Evolutionary conservation across 2,113 vertebrate genomes (phyloP).

Genomic region (Nothocercus julius): DNA sequence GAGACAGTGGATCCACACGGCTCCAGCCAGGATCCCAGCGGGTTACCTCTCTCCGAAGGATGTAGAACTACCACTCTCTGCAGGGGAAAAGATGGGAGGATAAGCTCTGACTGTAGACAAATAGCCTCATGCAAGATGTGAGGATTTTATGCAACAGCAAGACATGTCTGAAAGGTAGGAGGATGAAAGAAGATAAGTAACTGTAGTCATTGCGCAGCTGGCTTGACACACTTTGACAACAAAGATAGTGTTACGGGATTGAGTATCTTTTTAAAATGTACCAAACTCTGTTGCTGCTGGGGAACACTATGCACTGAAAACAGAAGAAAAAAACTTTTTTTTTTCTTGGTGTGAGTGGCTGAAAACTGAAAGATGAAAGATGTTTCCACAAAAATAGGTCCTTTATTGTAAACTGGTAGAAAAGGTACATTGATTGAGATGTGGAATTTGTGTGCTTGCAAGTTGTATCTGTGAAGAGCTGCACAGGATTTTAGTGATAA

Average conservation of each 20-base stretch:
- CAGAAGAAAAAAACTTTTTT: neutral
- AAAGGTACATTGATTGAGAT: neutral
- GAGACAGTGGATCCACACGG: slow-evolving; percentile 53
- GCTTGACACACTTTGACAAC: slow-evolving; percentile 63
- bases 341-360: neutral
- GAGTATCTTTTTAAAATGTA: slow-evolving; percentile 55
- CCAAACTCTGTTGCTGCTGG: neutral
- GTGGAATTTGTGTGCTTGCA: neutral
- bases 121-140: slow-evolving; percentile 46
- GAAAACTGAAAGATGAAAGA: neutral
- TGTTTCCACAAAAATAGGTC: neutral
- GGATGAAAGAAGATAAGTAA: slow-evolving; percentile 46
- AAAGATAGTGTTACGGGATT: slow-evolving; percentile 70
- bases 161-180: slow-evolving; percentile 94
- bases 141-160: slow-evolving; percentile 57
- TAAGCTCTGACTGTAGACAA: slow-evolving; percentile 52
- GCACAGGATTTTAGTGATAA: neutral
- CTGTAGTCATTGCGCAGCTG: slow-evolving; percentile 36
- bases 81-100: slow-evolving; percentile 53
- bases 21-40: slow-evolving; percentile 38
- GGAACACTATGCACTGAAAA: neutral
- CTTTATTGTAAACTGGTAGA: neutral
- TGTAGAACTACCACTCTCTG: neutral
- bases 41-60: slow-evolving; percentile 9
- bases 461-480: neutral